Percentiles rank a stretch among this genome's conserved stretches.
These are phyloP conservation scores for Nerophis lumbriciformis DNA, from an alignment of 2,113 vertebrate genomes.

Conservation along the genomic window DNA sequence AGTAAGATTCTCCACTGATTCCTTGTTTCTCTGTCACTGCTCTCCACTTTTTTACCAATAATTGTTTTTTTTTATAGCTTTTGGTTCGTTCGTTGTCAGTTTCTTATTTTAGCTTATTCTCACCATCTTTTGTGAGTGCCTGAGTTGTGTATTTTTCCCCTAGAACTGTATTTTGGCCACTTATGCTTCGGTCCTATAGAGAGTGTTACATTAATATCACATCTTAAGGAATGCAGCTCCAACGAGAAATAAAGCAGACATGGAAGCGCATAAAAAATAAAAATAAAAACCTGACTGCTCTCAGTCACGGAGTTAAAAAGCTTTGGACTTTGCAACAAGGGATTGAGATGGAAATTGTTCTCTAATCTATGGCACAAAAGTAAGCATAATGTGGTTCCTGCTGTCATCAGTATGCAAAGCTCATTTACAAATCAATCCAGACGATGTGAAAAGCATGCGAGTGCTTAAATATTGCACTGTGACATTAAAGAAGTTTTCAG, in stretches of 20 bases:
- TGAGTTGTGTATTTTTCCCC: too few species aligned
- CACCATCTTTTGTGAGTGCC: too few species aligned
- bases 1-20: too few species aligned
- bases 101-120: too few species aligned
- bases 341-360: conserved; percentile 58
- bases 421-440: conserved; percentile 9
- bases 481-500: conserved; percentile 6
- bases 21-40: too few species aligned
- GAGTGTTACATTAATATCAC: too few species aligned
- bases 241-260: conserved; percentile 7
- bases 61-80: too few species aligned
- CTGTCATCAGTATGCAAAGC: conserved; percentile 48
- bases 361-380: conserved; percentile 47
- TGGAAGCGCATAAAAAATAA: conserved; percentile 33
- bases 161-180: too few species aligned
- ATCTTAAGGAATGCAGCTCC: too few species aligned
- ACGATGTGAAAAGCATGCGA: conserved; percentile 2
- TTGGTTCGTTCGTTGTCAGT: too few species aligned
- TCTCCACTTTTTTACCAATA: too few species aligned
- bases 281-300: conserved; percentile 30
- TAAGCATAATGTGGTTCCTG: conserved; percentile 19
- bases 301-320: conserved; percentile 14
- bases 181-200: too few species aligned
- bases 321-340: conserved; percentile 33
- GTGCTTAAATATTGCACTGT: conserved; percentile 1